These are phyloP conservation scores for Cataglyphis albicans DNA, from an alignment of 2,888 invertebrate species.

Conservation along the genomic window DNA sequence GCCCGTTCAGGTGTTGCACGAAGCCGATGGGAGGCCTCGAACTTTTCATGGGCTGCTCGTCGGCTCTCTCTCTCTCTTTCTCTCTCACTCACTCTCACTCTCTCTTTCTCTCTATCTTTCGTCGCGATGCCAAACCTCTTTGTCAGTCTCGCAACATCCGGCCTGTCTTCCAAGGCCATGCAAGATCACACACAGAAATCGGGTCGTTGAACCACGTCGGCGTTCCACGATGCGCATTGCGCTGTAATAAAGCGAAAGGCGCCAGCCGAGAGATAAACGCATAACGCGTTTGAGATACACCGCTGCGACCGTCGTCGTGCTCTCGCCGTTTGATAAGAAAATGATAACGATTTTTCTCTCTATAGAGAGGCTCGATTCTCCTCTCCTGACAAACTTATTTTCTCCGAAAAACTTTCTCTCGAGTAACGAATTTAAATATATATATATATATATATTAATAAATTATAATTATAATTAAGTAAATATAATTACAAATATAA, in stretches of 20 bases:
- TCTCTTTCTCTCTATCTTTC: conserved; percentile 14
- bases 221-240: conserved; percentile 61
- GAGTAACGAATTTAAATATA: background rate
- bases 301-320: background rate
- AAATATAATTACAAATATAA: too few relatives aligned
- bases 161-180: conserved; percentile 76
- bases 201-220: conserved; percentile 75
- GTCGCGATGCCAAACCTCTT: conserved; percentile 35
- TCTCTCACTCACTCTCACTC: background rate
- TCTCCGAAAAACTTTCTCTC: background rate
- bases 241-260: conserved; percentile 67
- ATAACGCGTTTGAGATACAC: conserved; percentile 53
- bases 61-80: conserved; percentile 26
- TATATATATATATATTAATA: too few relatives aligned
- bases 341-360: conserved; percentile 50
- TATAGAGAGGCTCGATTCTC: background rate
- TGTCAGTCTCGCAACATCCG: conserved; percentile 73
- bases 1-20: conserved; percentile 1
- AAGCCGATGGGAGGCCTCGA: conserved; percentile 64
- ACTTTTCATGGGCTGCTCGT: conserved; percentile 68
- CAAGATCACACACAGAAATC: conserved; percentile 74
- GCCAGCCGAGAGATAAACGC: conserved; percentile 71
- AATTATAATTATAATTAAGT: too few relatives aligned
- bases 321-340: conserved; percentile 60
- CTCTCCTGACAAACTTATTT: background rate